Evolutionary conservation across 2,113 vertebrate genomes (phyloP), one percentile per base, ranked within the genome.

Genomic region (Bufo gargarizans): DNA sequence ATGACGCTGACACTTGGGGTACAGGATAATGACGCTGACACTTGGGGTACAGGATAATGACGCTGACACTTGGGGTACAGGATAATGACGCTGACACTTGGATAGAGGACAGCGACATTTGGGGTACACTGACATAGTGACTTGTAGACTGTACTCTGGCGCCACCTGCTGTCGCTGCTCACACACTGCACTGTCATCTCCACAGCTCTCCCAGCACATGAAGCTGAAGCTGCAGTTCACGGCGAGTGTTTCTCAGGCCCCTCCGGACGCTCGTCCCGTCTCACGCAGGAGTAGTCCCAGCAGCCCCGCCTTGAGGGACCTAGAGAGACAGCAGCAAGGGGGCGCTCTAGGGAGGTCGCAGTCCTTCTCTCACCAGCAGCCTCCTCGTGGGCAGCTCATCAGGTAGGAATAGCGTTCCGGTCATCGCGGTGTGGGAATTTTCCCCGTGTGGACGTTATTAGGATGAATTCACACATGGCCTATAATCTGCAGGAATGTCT

Each of bases 211-310:
- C 90, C 97, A 98, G 88, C 97, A 99, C 91, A 99, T 98, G 97
- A 97, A 97, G 90, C 90, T 98, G 86, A 99, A 99, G 94, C 94
- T 99, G 6, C 97, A 99, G 94, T 99, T 99, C 93, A 98, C 97
- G 0, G 97, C 97, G 13, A 98, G 97, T 0, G 96, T 97, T 13
- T 94, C 96, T 43, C 97, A 97, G 91, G 95, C 95, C 0, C 96
- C 96, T 0, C 96, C 96, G 0, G 97, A 98, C 17, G 97, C 96
- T 0, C 95, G 97, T 22, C 96, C 97, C 0, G 91, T 97, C 0
- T 97, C 97, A 0, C 96, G 97, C 61, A 94, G 94, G 86, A 97
- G 96, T 94, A 98, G 97, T 88, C 98, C 98, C 0, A 95, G 97
- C 89, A 97, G 97, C 91, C 97, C 97, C 0, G 97, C 97, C 0